Evolutionary conservation across 2,113 vertebrate species (phyloP).

Genomic region (Ornithorhynchus anatinus): DNA sequence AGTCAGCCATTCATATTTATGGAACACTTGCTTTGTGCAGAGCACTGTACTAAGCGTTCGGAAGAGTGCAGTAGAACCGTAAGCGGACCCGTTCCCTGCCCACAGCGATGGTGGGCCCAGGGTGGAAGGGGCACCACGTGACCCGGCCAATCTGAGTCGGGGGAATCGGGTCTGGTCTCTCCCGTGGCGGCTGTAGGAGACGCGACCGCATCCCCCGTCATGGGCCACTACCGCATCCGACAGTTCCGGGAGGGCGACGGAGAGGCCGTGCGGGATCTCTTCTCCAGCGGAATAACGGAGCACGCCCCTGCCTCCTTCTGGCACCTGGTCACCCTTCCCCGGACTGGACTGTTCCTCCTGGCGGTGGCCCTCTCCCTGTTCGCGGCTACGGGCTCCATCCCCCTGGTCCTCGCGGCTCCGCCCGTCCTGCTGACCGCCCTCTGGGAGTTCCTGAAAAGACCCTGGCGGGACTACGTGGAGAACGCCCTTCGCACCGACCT

Average conservation of each 20-base stretch:
- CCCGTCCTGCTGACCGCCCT: not conserved
- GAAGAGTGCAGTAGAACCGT: not conserved
- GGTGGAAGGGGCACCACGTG: not conserved
- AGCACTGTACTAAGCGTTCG: not conserved
- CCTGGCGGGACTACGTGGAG: not conserved
- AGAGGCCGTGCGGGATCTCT: not conserved
- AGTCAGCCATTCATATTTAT: not conserved
- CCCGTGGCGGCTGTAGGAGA: not conserved
- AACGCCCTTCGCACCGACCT: constrained; percentile 21
- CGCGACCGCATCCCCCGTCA: not conserved
- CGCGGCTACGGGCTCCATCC: not conserved
- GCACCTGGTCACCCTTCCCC: fast-evolving
- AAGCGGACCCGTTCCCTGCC: too few species aligned
- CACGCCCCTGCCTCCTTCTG: not conserved
- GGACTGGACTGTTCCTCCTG: not conserved
- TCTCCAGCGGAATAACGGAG: constrained; percentile 32
- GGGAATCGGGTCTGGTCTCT: not conserved
- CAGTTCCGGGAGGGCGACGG: constrained; percentile 53
- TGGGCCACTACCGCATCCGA: constrained; percentile 51
- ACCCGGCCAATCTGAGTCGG: fast-evolving
- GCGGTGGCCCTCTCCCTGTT: not conserved
- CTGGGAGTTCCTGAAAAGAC: not conserved
- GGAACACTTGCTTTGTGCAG: too few species aligned
- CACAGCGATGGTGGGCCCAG: too few species aligned
- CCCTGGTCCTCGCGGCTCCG: not conserved